A percentile compares a stretch with the other conserved stretches of the same genome.
Evolutionary conservation across 2,888 invertebrate species (phyloP).

Genomic region (Sesamia inferens): DNA sequence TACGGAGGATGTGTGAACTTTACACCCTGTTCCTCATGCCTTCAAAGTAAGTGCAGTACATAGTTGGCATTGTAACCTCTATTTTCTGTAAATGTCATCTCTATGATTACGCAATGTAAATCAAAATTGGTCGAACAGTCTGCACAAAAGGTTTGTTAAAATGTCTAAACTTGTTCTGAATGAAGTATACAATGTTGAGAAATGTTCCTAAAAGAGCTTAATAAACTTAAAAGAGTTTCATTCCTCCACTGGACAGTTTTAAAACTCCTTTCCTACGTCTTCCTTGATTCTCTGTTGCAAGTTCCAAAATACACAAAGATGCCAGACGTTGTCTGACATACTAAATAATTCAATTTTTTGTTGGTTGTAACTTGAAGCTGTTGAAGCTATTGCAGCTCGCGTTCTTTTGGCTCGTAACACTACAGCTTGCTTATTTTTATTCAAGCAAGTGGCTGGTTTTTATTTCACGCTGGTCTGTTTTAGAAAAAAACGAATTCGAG

Average conservation of each 20-base stretch:
- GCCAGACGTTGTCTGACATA: conserved; percentile 36
- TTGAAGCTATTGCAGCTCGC: conserved; percentile 11
- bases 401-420: conserved; percentile 7
- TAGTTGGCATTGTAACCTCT: too few relatives aligned
- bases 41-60: too few relatives aligned
- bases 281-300: neutral
- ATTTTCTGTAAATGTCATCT: too few relatives aligned
- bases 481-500: conserved; percentile 5
- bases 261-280: neutral
- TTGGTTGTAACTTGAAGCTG: conserved; percentile 22
- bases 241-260: neutral
- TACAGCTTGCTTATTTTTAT: conserved; percentile 13
- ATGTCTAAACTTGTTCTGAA: too few relatives aligned
- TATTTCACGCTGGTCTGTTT: conserved; percentile 10
- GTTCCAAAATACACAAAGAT: conserved; percentile 5
- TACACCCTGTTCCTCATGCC: too few relatives aligned
- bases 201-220: neutral
- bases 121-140: too few relatives aligned
- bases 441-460: conserved; percentile 23
- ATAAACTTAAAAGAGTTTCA: neutral
- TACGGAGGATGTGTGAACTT: too few relatives aligned
- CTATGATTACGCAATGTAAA: too few relatives aligned
- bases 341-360: conserved; percentile 54
- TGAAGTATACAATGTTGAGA: neutral
- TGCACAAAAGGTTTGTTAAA: too few relatives aligned